These are phyloP conservation scores for Astropecten irregularis DNA, from an alignment of 53 echinoderm and acorn worm species.

Conservation along the genomic window DNA sequence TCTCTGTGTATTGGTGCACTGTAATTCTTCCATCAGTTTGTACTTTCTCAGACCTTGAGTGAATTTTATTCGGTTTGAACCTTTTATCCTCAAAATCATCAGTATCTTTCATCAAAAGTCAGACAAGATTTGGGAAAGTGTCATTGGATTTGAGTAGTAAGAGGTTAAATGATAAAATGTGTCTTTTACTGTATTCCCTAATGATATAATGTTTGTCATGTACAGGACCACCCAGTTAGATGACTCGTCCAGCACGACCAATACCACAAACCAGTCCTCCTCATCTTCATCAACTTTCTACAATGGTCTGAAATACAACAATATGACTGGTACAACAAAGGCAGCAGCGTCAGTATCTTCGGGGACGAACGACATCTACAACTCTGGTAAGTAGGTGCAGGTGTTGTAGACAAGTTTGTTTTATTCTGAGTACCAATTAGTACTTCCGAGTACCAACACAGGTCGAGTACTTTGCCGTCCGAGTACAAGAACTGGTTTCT, in stretches of 20 bases:
- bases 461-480: too few species aligned
- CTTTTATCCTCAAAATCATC: too few species aligned
- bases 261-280: background rate
- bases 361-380: slow-evolving; percentile 24
- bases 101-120: too few species aligned
- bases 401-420: background rate
- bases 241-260: slow-evolving; percentile 13
- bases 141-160: too few species aligned
- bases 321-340: slow-evolving; percentile 74
- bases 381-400: slow-evolving; percentile 21
- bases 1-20: too few species aligned
- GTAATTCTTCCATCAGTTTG: too few species aligned
- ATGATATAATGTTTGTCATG: too few species aligned
- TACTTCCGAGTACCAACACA: too few species aligned
- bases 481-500: too few species aligned
- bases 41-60: too few species aligned
- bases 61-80: too few species aligned
- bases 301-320: slow-evolving; percentile 77
- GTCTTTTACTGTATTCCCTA: background rate
- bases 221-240: slow-evolving; percentile 80
- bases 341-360: background rate
- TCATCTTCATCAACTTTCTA: slow-evolving; percentile 58
- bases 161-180: background rate
- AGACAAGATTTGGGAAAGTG: too few species aligned
- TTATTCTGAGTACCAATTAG: background rate